Evolutionary conservation across 2,113 vertebrate genomes (phyloP).

Genomic region (Cyprinodon variegatus): DNA sequence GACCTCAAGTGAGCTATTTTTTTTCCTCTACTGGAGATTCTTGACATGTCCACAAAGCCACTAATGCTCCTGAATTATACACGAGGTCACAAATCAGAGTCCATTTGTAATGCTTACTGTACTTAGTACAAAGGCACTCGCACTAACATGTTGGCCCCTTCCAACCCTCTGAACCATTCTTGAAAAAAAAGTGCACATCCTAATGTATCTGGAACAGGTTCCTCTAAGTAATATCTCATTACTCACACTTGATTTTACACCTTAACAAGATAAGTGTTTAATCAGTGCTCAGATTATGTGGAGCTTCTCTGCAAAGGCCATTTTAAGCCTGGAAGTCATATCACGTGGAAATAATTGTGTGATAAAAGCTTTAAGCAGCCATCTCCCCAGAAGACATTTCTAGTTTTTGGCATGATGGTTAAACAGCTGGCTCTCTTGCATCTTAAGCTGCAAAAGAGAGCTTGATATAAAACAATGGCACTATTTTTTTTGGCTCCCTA

Average conservation of each 20-base stretch:
- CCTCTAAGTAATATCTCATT: slow-evolving; percentile 13
- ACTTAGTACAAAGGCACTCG: slow-evolving; percentile 19
- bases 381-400: slow-evolving; percentile 37
- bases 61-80: slow-evolving; percentile 39
- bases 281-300: slow-evolving; percentile 31
- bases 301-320: slow-evolving; percentile 17
- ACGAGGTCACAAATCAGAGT: slow-evolving; percentile 36
- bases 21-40: slow-evolving; percentile 22
- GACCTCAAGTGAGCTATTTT: slow-evolving; percentile 8
- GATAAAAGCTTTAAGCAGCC: slow-evolving; percentile 36
- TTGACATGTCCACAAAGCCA: slow-evolving; percentile 15
- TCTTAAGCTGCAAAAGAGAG: slow-evolving; percentile 21
- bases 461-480: slow-evolving; percentile 38
- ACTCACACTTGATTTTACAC: slow-evolving; percentile 24
- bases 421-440: slow-evolving; percentile 40
- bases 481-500: slow-evolving; percentile 26
- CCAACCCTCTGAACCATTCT: background rate
- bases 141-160: background rate
- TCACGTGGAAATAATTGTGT: slow-evolving; percentile 26
- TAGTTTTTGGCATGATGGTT: slow-evolving; percentile 36
- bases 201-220: slow-evolving; percentile 3
- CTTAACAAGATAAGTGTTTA: slow-evolving; percentile 36
- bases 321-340: slow-evolving; percentile 25
- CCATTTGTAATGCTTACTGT: slow-evolving; percentile 26
- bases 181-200: slow-evolving; percentile 8